Conservation (phyloP, 2,113 vertebrate genomes). For the Cyrtonyx montezumae region DNA sequence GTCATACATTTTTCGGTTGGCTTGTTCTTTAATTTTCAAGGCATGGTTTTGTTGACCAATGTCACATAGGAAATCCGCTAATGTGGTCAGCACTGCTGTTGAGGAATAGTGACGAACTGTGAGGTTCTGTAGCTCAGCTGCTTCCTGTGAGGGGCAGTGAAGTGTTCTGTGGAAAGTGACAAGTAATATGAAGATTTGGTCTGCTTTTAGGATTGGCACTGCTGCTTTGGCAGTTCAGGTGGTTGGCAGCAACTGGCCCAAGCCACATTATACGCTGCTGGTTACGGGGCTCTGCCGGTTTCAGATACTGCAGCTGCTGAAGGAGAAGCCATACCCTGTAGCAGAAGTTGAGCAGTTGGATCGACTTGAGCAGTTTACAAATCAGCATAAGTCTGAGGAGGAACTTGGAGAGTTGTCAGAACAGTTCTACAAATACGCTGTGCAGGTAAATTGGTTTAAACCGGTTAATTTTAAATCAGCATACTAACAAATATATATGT, state of each 20-base stretch:
- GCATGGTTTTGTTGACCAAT: neutral
- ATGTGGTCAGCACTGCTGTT: neutral
- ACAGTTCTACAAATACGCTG: constrained; percentile 91
- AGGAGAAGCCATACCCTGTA: constrained; percentile 89
- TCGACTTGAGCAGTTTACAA: constrained; percentile 87
- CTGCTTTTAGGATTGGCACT: constrained; percentile 87
- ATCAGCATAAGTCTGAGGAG: constrained; percentile 74
- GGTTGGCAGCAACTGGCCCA: constrained; percentile 98
- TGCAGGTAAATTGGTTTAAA: constrained; percentile 81
- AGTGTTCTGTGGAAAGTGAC: neutral
- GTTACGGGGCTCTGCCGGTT: constrained; percentile 95
- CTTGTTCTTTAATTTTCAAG: neutral
- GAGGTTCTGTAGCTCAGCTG: fast-evolving
- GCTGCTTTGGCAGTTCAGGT: constrained; percentile 94
- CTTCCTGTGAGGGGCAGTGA: neutral
- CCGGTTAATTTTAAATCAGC: fast-evolving
- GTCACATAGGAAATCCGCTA: neutral
- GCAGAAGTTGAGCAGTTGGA: constrained; percentile 95
- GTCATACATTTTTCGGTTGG: neutral
- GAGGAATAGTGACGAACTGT: neutral
- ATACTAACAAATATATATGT: no score
- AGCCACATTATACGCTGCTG: constrained; percentile 94
- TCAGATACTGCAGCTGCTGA: constrained; percentile 85
- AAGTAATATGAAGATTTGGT: neutral
- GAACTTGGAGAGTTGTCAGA: constrained; percentile 88